A percentile compares a stretch with the other conserved stretches of the same genome.
These are phyloP conservation scores for Ranitomeya variabilis DNA, from an alignment of 2,113 vertebrate species.

Conservation along the genomic window DNA sequence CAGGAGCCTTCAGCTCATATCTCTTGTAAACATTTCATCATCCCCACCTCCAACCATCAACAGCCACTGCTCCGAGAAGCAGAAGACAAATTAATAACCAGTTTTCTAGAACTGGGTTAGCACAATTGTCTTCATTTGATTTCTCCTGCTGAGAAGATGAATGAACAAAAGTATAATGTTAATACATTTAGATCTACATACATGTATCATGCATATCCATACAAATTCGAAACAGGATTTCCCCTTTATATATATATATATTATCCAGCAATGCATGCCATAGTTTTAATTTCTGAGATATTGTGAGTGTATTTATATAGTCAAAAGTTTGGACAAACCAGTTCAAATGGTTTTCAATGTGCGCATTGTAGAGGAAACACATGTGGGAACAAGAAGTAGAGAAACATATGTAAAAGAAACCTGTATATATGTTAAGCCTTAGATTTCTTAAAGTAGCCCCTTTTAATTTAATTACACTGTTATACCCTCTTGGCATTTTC, in stretches of 20 bases:
- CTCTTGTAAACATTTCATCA: constrained; percentile 58
- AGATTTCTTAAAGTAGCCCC: too few relatives aligned
- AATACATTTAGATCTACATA: constrained; percentile 2
- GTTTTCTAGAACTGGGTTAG: constrained; percentile 50
- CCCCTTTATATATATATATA: neutral
- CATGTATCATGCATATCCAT: neutral
- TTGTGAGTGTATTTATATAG: too few relatives aligned
- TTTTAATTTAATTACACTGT: too few relatives aligned
- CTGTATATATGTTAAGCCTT: too few relatives aligned
- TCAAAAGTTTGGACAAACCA: too few relatives aligned
- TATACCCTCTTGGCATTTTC: too few relatives aligned
- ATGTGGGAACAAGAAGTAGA: too few relatives aligned
- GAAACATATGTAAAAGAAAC: too few relatives aligned
- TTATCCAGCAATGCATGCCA: too few relatives aligned
- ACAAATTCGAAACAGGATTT: neutral
- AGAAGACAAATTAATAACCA: constrained; percentile 49
- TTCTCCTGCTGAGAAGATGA: constrained; percentile 28
- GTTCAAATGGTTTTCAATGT: too few relatives aligned
- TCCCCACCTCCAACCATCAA: constrained; percentile 42
- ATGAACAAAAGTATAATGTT: neutral
- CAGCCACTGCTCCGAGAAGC: constrained; percentile 12
- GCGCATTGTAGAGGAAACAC: too few relatives aligned
- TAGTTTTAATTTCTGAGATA: too few relatives aligned
- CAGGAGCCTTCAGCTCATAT: constrained; percentile 50
- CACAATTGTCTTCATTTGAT: constrained; percentile 39